Evolutionary conservation across 2,888 invertebrate genomes (phyloP), one percentile per base, ranked within the genome.

Genomic region (Thereva unica): DNA sequence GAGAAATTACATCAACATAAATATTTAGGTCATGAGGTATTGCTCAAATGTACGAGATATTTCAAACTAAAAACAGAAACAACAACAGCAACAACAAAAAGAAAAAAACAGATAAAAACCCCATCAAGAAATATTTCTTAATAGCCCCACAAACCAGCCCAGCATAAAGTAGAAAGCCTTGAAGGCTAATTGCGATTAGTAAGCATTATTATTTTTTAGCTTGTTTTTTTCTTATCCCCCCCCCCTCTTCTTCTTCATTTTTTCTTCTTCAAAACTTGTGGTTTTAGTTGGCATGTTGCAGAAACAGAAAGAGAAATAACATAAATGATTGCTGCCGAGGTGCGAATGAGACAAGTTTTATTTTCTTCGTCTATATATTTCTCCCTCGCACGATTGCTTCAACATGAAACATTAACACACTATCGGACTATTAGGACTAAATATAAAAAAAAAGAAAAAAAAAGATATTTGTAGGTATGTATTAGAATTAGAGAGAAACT

Each of bases 1-100:
- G 61, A 61, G 50, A 61, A 50, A 61, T 61, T 61, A 61, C 61
- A 61, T 61, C 61, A 61, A 61, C 50, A 61, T 23, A 59, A 61
- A 61, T 61, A 50, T 61, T 53, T 38, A 50, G 61, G 61, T 61
- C 61, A 61, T 50, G 42, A 41, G 49, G 41, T 50, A 61, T 61
- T 61, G 61, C 50, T 61, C 61, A 61, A 61, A 23, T 50, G 61
- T 50, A 23, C 23, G 23, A 50, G 50, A 61, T 40, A 61, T 61
- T 61, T 61, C 42, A 50, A 40, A 53, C 38, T 10, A 53, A 53
- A 53, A 53, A 53, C 52, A 37, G 38, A 53, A 9, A 5, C 10
- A 47, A 53, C 35, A 34, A 53, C 12, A 7, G 12, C 23, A 49
- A n/a, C 5, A 10, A 35, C 52, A 52, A 8, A n/a, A 34, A 35